Evolutionary conservation across 2,888 invertebrate genomes (phyloP).

Genomic region (Perizoma affinitatum): DNA sequence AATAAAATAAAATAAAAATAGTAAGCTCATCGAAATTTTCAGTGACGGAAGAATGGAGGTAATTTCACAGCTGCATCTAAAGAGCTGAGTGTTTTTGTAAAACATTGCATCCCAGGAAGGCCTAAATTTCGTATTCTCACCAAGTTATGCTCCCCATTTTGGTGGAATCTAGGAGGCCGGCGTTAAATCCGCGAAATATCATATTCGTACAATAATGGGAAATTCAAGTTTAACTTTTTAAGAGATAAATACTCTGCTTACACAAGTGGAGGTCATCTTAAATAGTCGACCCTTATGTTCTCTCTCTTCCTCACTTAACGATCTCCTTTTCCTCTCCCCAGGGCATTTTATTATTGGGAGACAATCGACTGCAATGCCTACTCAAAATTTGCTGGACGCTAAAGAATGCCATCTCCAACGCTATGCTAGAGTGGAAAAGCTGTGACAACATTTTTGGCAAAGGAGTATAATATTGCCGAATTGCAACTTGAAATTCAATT

Average conservation of each 20-base stretch:
- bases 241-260: slow-evolving; percentile 3
- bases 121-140: slow-evolving; percentile 36
- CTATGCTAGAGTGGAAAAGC: too few relatives aligned
- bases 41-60: slow-evolving; percentile 45
- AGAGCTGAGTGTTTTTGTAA: slow-evolving; percentile 37
- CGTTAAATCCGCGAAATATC: slow-evolving; percentile 2
- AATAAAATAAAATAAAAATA: too few relatives aligned
- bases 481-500: too few relatives aligned
- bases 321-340: slow-evolving; percentile 11
- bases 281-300: slow-evolving; percentile 5
- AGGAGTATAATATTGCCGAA: too few relatives aligned
- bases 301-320: background rate
- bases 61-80: slow-evolving; percentile 43
- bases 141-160: background rate
- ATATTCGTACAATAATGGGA: background rate
- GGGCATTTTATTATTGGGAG: slow-evolving; percentile 9
- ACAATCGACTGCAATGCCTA: background rate
- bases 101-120: slow-evolving; percentile 35
- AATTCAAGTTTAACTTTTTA: slow-evolving; percentile 6
- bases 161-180: slow-evolving; percentile 2
- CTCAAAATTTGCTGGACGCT: too few relatives aligned
- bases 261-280: slow-evolving; percentile 10
- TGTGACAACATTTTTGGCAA: too few relatives aligned
- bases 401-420: too few relatives aligned
- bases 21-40: too few relatives aligned